A percentile compares a stretch with the other conserved stretches of the same genome.
Conservation (phyloP, 2,888 invertebrate species). For the Lithophane semibrunnea region DNA sequence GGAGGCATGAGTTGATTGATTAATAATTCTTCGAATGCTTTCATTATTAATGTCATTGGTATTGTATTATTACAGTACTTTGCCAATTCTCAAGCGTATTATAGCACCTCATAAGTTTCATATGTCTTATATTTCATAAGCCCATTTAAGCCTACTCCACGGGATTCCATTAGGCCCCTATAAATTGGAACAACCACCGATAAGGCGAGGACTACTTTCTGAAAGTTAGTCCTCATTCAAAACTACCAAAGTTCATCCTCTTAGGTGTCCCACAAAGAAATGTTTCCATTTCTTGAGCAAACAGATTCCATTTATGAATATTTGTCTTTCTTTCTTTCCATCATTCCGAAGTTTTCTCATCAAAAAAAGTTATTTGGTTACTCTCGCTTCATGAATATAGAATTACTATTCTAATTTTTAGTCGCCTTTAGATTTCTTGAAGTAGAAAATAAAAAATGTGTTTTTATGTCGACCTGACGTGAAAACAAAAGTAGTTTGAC, state of each 20-base stretch:
- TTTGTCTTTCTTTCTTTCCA: slow-evolving; percentile 53
- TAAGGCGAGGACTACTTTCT: slow-evolving; percentile 34
- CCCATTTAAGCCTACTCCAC: slow-evolving; percentile 4
- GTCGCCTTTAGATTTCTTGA: slow-evolving; percentile 35
- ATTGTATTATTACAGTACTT: not conserved
- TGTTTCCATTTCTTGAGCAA: slow-evolving; percentile 50
- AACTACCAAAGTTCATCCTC: slow-evolving; percentile 51
- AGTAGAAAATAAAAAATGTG: slow-evolving; percentile 45
- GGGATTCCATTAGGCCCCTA: slow-evolving; percentile 28
- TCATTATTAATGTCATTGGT: not conserved
- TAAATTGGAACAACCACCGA: slow-evolving; percentile 16
- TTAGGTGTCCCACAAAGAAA: slow-evolving; percentile 48
- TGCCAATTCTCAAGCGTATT: not conserved
- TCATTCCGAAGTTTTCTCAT: slow-evolving; percentile 67
- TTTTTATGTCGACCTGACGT: slow-evolving; percentile 20
- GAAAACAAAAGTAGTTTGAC: slow-evolving; percentile 24
- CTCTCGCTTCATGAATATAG: slow-evolving; percentile 62
- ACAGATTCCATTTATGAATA: slow-evolving; percentile 59
- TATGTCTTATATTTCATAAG: too few species aligned
- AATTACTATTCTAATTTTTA: slow-evolving; percentile 64
- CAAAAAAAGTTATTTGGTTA: slow-evolving; percentile 64
- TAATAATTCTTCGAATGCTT: not conserved
- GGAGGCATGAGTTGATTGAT: not conserved
- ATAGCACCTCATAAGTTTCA: slow-evolving; percentile 10
- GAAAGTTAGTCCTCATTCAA: slow-evolving; percentile 48